phyloP scores from a whole-genome alignment of 2,113 vertebrate genomes.

The Neodontobutis hainanensis region DNA sequence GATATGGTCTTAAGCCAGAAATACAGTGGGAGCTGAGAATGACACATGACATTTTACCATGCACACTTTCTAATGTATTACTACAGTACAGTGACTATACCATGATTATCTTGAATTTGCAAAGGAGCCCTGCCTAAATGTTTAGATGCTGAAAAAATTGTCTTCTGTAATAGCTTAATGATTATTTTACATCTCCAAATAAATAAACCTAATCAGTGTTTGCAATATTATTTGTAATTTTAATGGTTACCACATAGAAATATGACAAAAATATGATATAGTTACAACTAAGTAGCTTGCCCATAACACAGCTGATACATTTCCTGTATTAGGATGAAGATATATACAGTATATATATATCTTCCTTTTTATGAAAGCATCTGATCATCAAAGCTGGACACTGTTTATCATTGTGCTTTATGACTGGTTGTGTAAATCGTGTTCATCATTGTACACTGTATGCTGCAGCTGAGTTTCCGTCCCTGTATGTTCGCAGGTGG shows the following conservation, averaged over 20 bases:
- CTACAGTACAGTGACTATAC: not conserved
- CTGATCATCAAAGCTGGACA: too few species aligned
- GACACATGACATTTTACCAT: conserved; percentile 46
- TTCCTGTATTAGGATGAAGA: conserved; percentile 30
- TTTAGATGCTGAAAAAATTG: not conserved
- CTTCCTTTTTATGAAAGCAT: too few species aligned
- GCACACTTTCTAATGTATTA: conserved; percentile 51
- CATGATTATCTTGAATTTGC: not conserved
- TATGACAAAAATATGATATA: not conserved
- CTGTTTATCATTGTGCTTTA: too few species aligned
- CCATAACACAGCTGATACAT: conserved; percentile 33
- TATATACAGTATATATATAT: too few species aligned
- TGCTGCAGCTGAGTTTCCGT: too few species aligned
- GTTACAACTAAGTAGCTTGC: conserved; percentile 30
- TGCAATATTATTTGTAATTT: not conserved
- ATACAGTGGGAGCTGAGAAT: conserved; percentile 42
- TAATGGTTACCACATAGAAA: not conserved
- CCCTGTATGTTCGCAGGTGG: too few species aligned
- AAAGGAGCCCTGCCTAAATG: conserved; percentile 10
- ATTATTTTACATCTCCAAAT: too few species aligned
- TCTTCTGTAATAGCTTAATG: too few species aligned
- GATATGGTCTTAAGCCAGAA: conserved; percentile 51
- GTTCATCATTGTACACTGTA: too few species aligned
- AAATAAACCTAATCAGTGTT: too few species aligned
- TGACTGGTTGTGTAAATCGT: too few species aligned